Evolutionary conservation across 2,888 invertebrate species (phyloP).

Genomic region (Stenolophus ochropezus): DNA sequence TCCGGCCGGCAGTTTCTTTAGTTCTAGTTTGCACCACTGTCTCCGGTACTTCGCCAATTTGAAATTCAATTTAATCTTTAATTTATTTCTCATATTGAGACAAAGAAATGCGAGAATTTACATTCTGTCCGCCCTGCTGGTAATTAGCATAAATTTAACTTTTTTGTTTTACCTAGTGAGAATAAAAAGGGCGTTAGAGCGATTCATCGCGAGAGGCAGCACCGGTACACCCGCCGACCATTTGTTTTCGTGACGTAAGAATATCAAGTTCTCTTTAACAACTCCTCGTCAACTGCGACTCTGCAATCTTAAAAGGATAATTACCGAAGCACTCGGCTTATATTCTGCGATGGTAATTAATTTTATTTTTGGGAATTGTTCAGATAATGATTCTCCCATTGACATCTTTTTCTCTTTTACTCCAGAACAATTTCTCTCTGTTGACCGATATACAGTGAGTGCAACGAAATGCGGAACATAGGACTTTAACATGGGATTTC

Average conservation of each 20-base stretch:
- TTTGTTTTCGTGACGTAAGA: slow-evolving; percentile 55
- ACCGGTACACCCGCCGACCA: slow-evolving; percentile 33
- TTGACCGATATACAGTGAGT: no score
- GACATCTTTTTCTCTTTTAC: background rate
- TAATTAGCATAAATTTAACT: slow-evolving; percentile 59
- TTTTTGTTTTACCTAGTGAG: slow-evolving; percentile 48
- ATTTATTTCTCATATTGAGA: slow-evolving; percentile 59
- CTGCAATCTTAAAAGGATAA: slow-evolving; percentile 46
- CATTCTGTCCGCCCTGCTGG: slow-evolving; percentile 37
- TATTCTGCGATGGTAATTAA: slow-evolving; percentile 51
- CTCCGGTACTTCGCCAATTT: slow-evolving; percentile 23
- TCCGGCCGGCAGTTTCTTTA: background rate
- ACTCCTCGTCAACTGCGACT: slow-evolving; percentile 27
- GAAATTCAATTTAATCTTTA: slow-evolving; percentile 58
- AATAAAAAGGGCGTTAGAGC: slow-evolving; percentile 57
- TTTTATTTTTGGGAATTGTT: slow-evolving; percentile 12
- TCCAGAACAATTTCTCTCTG: background rate
- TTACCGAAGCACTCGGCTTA: slow-evolving; percentile 44
- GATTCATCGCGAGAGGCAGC: slow-evolving; percentile 38
- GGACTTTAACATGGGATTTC: no score
- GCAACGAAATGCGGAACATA: no score
- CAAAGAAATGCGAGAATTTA: slow-evolving; percentile 50
- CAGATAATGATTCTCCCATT: slow-evolving; percentile 11
- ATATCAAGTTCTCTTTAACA: slow-evolving; percentile 58
- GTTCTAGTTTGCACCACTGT: slow-evolving; percentile 2